phyloP scores from a whole-genome alignment of 2,888 invertebrate species.

The Conus canariensis region DNA sequence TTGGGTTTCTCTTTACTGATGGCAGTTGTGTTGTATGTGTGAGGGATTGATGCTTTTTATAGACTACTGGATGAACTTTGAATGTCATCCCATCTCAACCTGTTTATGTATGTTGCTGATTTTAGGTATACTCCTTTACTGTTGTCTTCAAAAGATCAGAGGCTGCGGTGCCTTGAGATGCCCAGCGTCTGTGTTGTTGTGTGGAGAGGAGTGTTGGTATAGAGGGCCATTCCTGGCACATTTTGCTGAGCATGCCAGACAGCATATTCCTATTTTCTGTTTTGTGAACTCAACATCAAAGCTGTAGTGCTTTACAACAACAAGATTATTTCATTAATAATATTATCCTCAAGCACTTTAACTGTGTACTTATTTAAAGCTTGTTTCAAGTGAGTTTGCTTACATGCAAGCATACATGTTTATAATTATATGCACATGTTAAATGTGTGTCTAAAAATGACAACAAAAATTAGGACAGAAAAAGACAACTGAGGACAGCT shows the following conservation, averaged over 20 bases:
- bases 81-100: not conserved
- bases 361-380: not conserved
- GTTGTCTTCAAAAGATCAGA: not conserved
- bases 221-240: not conserved
- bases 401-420: no score
- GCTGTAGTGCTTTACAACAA: not conserved
- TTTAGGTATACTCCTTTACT: not conserved
- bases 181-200: not conserved
- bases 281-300: not conserved
- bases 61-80: not conserved
- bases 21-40: not conserved
- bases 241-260: constrained; percentile 9
- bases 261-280: not conserved
- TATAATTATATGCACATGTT: no score
- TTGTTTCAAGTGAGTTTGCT: no score
- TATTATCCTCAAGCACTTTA: not conserved
- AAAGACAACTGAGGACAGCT: no score
- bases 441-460: no score
- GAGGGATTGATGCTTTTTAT: not conserved
- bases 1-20: not conserved
- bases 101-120: not conserved
- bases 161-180: not conserved
- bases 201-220: not conserved
- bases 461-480: no score
- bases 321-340: not conserved